Base-by-base conservation (phyloP, 2,888 invertebrate genomes). In the Encarsia formosa region DNA sequence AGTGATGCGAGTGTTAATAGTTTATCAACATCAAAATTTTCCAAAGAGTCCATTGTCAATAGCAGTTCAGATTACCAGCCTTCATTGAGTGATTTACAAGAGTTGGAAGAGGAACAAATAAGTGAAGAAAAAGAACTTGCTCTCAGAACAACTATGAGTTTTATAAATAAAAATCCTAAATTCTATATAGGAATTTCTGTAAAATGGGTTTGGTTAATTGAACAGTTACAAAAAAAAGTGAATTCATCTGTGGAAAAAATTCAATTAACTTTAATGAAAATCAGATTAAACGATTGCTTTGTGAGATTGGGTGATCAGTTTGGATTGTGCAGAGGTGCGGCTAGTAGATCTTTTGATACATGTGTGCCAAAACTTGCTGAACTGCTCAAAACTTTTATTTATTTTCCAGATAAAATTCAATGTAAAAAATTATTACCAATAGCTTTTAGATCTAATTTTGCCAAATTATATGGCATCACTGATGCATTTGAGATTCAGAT, bases 251-350 rank as follows among this genome's bases (percentile, higher is more conserved):
- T 23, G 11, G 32, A 46, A 9, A 2, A 48, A 38, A 50, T 56
- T 9, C 39, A 49, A 49, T 47, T 54, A 40, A 49, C 32, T 26
- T 44, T 56, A 15, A 54, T 54, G 47, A 54, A 57, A 49, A 55
- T 54, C 4, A 42, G 40, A 32, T 13, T 42, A 2, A 32, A 51
- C 34, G 56, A 59, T 32, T 43, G 49, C 11, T 58, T 54, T 47
- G 18, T 35, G 38, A 6, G 40, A 13, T n/a, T 40, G 22, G 40
- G 31, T 3, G n/a, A 39, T 18, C 20, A 22, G 20, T 48, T 54
- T 52, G 52, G 44, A 4, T 32, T 52, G 13, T 54, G 43, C 11
- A 6, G 9, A 3, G 18, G 31, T 11, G 18, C 40, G 29, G 52
- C 56, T 13, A 42, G 49, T 15, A 35, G 46, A 23, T 49, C 51